phyloP scores from a whole-genome alignment of 2,888 invertebrate genomes.

The Labia minor region DNA sequence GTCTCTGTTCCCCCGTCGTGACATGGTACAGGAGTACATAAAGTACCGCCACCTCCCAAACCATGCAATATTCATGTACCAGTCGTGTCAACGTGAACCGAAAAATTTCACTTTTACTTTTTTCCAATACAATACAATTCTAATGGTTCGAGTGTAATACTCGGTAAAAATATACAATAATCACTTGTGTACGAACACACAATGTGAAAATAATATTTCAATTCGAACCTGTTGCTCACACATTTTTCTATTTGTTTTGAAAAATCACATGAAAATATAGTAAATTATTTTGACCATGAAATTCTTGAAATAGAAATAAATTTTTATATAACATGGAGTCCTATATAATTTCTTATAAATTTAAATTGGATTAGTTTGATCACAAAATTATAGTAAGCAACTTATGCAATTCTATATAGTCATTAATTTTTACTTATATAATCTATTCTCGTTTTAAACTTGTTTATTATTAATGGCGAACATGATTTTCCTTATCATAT shows the following conservation, averaged over 20 bases:
- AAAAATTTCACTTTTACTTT: conserved; percentile 8
- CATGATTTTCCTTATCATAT: not conserved
- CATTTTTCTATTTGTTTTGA: not conserved
- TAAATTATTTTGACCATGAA: conserved; percentile 13
- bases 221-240: not conserved
- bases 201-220: not conserved
- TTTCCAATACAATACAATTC: not conserved
- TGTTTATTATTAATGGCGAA: not conserved
- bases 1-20: conserved; percentile 3
- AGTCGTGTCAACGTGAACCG: not conserved
- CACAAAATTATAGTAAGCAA: not conserved
- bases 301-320: not conserved
- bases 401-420: not conserved
- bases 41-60: conserved; percentile 13
- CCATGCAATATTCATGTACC: conserved; percentile 8
- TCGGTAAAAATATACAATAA: not conserved
- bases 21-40: conserved; percentile 13
- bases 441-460: not conserved
- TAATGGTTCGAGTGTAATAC: not conserved
- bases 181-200: not conserved
- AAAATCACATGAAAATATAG: not conserved
- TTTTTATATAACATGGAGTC: not conserved
- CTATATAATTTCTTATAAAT: not conserved
- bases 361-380: not conserved
- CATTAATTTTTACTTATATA: not conserved